These are phyloP conservation scores for Charadrius vociferus DNA, from an alignment of 2,113 vertebrate species.

Conservation along the genomic window DNA sequence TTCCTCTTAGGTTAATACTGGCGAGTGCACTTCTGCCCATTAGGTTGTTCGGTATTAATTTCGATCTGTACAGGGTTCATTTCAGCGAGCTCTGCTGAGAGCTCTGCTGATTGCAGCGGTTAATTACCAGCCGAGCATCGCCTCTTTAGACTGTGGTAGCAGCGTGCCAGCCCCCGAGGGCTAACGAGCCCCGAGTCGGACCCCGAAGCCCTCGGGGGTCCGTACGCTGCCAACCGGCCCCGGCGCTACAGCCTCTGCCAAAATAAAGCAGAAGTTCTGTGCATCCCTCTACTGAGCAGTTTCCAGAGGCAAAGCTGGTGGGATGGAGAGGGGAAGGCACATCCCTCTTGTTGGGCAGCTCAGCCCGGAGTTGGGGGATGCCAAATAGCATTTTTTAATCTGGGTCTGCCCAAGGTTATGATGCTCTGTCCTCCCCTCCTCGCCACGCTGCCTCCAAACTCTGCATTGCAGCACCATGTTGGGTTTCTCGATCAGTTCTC, in stretches of 20 bases:
- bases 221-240: rapidly evolving
- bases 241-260: background rate
- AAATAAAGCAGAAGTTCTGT: background rate
- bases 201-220: rapidly evolving
- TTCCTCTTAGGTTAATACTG: constrained; percentile 5
- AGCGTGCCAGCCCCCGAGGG: background rate
- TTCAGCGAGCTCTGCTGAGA: constrained; percentile 1
- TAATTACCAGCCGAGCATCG: constrained; percentile 22
- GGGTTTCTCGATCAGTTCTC: background rate
- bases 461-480: constrained; percentile 55
- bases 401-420: constrained; percentile 3
- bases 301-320: background rate
- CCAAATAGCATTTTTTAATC: background rate
- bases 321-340: background rate
- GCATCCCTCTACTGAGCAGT: constrained; percentile 10
- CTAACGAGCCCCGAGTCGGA: background rate
- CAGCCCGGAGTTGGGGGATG: background rate
- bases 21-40: background rate
- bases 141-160: background rate
- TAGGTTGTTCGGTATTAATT: constrained; percentile 16
- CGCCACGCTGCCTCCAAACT: background rate
- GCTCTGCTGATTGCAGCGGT: constrained; percentile 18
- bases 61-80: constrained; percentile 17
- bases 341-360: background rate
- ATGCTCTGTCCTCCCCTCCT: background rate